phyloP scores from a whole-genome alignment of 2,113 vertebrate species.

The Daphoenositta chrysoptera region DNA sequence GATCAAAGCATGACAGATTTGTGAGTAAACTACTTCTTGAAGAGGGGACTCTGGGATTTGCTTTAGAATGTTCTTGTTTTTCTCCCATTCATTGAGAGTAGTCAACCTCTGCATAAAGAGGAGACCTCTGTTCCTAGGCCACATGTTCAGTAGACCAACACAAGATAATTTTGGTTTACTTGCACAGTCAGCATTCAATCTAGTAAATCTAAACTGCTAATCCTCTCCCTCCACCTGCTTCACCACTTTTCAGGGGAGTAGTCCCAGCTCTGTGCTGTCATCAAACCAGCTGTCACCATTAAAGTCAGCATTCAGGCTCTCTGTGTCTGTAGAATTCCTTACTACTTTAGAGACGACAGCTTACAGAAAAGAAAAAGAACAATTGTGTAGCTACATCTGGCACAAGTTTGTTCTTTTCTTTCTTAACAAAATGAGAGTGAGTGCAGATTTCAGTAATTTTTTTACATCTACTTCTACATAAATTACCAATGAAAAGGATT shows the following conservation, averaged over 20 bases:
- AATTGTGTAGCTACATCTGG: not conserved
- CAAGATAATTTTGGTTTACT: not conserved
- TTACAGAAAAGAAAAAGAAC: not conserved
- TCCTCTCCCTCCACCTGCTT: not conserved
- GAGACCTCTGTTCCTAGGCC: not conserved
- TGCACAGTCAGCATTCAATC: not conserved
- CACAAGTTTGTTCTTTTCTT: not conserved
- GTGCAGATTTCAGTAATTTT: not conserved
- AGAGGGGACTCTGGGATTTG: not conserved
- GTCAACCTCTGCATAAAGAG: not conserved
- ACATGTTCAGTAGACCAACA: not conserved
- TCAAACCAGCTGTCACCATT: not conserved
- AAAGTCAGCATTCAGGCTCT: not conserved
- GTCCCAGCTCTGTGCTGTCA: not conserved
- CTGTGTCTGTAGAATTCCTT: not conserved
- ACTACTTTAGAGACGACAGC: not conserved
- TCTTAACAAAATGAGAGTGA: not conserved
- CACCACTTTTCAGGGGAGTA: not conserved
- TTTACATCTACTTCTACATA: not conserved
- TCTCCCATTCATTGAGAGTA: not conserved
- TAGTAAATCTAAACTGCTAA: not conserved
- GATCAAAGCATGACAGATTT: slow-evolving; percentile 75
- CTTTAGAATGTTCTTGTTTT: not conserved
- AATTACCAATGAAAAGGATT: not conserved
- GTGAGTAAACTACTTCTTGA: slow-evolving; percentile 74